Evolutionary conservation across 1,140 invertebrate species (phyloP), one percentile per base, ranked within the genome.

Genomic region (Drosophila tsacasi): DNA sequence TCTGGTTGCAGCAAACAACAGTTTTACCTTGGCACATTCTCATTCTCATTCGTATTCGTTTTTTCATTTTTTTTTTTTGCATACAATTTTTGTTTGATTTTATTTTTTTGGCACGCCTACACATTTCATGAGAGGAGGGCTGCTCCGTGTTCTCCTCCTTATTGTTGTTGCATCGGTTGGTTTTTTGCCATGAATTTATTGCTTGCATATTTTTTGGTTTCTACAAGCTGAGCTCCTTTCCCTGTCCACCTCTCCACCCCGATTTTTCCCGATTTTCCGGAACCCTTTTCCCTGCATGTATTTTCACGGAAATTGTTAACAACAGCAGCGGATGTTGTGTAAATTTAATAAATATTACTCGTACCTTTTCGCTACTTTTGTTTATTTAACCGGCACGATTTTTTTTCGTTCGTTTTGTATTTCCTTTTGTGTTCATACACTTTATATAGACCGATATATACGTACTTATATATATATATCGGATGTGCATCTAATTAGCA

Each of bases 101-200:
- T 71, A 77, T 89, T 89, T 89, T 89, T 57, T 87, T 76, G 79
- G 66, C 83, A 86, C 83, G 83, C 83, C 83, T 79, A 79, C 76
- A 78, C 47, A 55, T 82, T 82, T 63, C 44, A 42, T 59, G 62
- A 32, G 52, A 25, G 60, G 25, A 8, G 8, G 50, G 23, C 30
- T 46, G 15, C 27, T 52, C 50, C 40, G 39, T 49, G 23, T 25
- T 17, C 23, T 17, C 15, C 47, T 63, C 49, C 37, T 58, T 65
- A 39, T 65, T 76, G 69, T 75, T 82, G 63, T 61, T 82, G 60
- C 64, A 54, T 46, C 44, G 75, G n/a, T 77, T 76, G 57, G 54
- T 80, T 83, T 89, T 89, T 83, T 89, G 40, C 67, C 76, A 80
- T 74, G 77, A 87, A 89, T 87, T 89, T 87, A 87, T 89, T 71